Evolutionary conservation across 2,113 vertebrate species (phyloP).

Genomic region (Phaetusa simplex): DNA sequence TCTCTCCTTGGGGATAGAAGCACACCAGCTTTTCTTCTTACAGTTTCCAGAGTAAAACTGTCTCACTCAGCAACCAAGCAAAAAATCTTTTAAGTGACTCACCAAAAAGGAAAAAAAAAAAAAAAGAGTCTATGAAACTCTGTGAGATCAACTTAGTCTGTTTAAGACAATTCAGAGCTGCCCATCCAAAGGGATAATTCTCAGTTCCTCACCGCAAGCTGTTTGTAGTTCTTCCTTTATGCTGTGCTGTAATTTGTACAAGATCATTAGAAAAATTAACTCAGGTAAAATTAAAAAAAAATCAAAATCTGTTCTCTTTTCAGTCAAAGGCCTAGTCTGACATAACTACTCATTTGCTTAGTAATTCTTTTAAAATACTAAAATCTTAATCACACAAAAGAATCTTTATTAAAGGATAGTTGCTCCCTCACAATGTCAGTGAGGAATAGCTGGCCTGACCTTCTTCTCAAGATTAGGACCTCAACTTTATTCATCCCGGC

Average conservation of each 20-base stretch:
- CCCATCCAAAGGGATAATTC: not conserved
- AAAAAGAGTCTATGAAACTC: not conserved
- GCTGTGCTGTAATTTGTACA: not conserved
- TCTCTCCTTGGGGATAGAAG: not conserved
- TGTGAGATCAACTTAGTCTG: not conserved
- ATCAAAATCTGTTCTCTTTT: not conserved
- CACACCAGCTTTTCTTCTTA: not conserved
- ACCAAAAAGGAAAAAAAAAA: not conserved
- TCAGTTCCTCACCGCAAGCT: not conserved
- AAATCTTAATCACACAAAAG: not conserved
- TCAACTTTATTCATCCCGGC: not conserved
- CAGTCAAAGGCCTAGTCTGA: not conserved
- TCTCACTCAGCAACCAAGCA: not conserved
- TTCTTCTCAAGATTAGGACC: not conserved
- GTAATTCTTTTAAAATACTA: not conserved
- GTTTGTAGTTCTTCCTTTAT: not conserved
- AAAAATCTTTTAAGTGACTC: constrained; percentile 9
- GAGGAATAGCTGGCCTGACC: not conserved
- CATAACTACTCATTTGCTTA: not conserved
- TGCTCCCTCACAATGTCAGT: not conserved
- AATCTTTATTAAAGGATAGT: not conserved
- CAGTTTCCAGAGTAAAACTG: not conserved
- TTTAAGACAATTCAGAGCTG: not conserved
- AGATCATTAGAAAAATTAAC: not conserved
- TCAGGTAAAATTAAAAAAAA: not conserved